phyloP scores from a whole-genome alignment of 2,797 vertebrate species.

The Tamandua tetradactyla region DNA sequence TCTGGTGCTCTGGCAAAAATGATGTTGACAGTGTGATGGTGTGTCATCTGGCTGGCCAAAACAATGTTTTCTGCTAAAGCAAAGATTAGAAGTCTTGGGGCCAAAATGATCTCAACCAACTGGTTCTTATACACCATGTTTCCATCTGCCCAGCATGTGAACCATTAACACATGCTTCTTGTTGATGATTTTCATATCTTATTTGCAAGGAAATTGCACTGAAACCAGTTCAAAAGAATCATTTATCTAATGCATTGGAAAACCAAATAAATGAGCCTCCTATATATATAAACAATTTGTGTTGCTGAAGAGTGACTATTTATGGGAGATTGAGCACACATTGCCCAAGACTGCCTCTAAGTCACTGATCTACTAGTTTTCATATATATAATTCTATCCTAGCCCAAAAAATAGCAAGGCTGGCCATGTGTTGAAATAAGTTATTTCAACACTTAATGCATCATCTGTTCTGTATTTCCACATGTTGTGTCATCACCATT shows the following conservation, averaged over 20 bases:
- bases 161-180: constrained; percentile 68
- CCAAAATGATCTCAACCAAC: constrained; percentile 77
- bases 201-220: constrained; percentile 59
- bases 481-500: constrained; percentile 70
- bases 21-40: constrained; percentile 66
- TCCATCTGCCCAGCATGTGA: constrained; percentile 74
- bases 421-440: constrained; percentile 72
- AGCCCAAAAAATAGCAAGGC: constrained; percentile 50
- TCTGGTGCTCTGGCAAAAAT: constrained; percentile 64
- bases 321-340: constrained; percentile 3
- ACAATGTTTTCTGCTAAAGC: constrained; percentile 69
- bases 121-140: constrained; percentile 60
- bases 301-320: constrained; percentile 2
- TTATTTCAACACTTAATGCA: constrained; percentile 75
- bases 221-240: constrained; percentile 62
- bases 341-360: constrained; percentile 22
- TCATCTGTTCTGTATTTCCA: constrained; percentile 70
- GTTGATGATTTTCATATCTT: constrained; percentile 67
- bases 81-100: constrained; percentile 64
- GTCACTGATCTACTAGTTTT: not conserved
- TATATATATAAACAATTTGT: constrained; percentile 30
- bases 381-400: constrained; percentile 25
- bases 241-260: constrained; percentile 54
- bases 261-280: constrained; percentile 59
- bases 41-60: constrained; percentile 71